Evolutionary conservation across 2,888 invertebrate species (phyloP), one percentile per base, ranked within the genome.

Genomic region (Choristoneura rosaceana): DNA sequence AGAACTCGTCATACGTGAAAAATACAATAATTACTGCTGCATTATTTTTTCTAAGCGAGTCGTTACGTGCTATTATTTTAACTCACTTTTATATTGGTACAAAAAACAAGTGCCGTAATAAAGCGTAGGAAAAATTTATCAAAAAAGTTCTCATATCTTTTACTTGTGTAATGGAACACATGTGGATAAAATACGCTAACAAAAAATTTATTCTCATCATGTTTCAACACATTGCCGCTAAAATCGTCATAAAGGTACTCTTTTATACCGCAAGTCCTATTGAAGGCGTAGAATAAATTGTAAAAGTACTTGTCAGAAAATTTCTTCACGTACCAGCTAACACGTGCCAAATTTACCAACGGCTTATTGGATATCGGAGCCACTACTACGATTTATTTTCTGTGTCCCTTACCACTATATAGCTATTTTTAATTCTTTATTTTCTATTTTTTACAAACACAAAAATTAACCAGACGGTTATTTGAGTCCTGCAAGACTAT

Each of bases 271-370:
- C 34, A 14, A 43, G 8, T 38, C 41, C n/a, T 69, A 58, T 58
- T 17, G 17, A 38, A n/a, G 45, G 14, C 17, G 52, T 25, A 15
- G 25, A 12, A 41, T 47, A 58, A 61, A 61, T 52, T 61, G 47
- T 70, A 63, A 59, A 50, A 45, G 50, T 41, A 50, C 61, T 66
- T 52, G 43, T 45, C 45, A n/a, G 60, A 61, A 43, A 66, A 66
- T 66, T 61, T 71, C 41, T 45, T 17, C 66, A 61, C 66, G 70
- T 61, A 52, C 59, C n/a, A 17, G 8, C 41, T 7, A 7, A 41
- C 14, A 34, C 64, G 64, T 64, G 64, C 45, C 1, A 60, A 12
- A 67, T 25, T 47, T 38, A 38, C 63, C 15, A 47, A 60, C 45
- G 12, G 59, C 38, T 45, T 41, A 50, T 70, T 25, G 58, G 63